A percentile compares a stretch with the other conserved stretches of the same genome.
Conservation (phyloP, 2,888 invertebrate species). For the Idaea straminata region DNA sequence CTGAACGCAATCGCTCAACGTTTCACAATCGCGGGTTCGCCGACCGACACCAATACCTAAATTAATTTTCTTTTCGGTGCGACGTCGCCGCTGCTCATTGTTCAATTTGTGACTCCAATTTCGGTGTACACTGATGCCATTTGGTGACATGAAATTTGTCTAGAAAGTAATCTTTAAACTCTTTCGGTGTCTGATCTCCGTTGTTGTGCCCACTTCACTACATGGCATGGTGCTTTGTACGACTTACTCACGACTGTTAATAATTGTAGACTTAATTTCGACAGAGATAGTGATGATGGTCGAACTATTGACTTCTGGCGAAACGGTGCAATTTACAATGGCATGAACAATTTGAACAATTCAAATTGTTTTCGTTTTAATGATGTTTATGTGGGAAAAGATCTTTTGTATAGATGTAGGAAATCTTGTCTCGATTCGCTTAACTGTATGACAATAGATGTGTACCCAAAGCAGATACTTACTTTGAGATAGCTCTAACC, state of each 20-base stretch:
- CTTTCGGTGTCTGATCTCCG: slow-evolving; percentile 18
- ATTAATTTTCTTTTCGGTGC: slow-evolving; percentile 77
- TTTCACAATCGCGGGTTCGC: slow-evolving; percentile 76
- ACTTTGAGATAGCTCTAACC: slow-evolving; percentile 42
- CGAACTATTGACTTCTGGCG: slow-evolving; percentile 1
- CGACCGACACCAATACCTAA: slow-evolving; percentile 79
- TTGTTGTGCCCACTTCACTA: not conserved
- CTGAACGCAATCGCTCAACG: slow-evolving; percentile 70
- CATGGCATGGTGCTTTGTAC: not conserved
- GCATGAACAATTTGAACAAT: slow-evolving; percentile 1
- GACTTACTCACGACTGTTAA: not conserved
- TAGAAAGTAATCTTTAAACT: slow-evolving; percentile 46
- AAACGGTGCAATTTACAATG: not conserved
- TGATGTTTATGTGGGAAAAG: not conserved
- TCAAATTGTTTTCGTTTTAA: slow-evolving; percentile 1
- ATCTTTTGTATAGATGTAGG: not conserved
- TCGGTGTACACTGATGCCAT: slow-evolving; percentile 52
- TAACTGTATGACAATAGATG: slow-evolving; percentile 1
- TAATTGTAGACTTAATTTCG: not conserved
- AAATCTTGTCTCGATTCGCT: slow-evolving; percentile 1
- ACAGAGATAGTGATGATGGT: not conserved
- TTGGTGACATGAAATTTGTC: slow-evolving; percentile 54
- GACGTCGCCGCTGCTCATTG: slow-evolving; percentile 66
- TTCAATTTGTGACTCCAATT: slow-evolving; percentile 68
- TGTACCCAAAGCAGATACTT: slow-evolving; percentile 1